These are phyloP conservation scores for Butorides virescens DNA, from an alignment of 2,113 vertebrate genomes.

Conservation along the genomic window DNA sequence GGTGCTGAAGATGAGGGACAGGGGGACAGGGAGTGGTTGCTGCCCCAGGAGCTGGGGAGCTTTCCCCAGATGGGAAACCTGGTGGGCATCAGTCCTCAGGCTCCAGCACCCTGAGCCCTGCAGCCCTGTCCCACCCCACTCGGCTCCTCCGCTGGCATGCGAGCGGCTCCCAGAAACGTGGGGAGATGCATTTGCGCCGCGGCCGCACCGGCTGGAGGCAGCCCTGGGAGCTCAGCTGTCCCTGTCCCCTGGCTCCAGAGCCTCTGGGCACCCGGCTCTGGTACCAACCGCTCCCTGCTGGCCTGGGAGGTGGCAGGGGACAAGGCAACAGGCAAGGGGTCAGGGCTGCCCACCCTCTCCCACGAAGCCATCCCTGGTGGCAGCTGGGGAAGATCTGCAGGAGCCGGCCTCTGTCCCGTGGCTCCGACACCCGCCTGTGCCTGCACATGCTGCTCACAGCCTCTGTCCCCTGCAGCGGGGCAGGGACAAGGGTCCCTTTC, in stretches of 20 bases:
- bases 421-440: rapidly evolving
- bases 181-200: background rate
- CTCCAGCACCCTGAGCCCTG: background rate
- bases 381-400: background rate
- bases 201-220: background rate
- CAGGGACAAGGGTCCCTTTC: background rate
- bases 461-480: no score
- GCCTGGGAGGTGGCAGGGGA: background rate
- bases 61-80: background rate
- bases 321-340: background rate
- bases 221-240: background rate
- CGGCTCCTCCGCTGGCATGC: background rate
- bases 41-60: background rate
- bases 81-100: background rate
- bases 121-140: background rate
- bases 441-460: background rate
- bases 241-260: background rate
- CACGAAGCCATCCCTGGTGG: background rate
- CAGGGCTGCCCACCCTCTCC: background rate
- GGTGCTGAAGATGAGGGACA: background rate
- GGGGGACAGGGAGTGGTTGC: background rate
- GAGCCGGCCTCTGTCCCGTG: background rate
- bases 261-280: background rate
- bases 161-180: background rate
- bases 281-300: background rate